Base-by-base conservation (phyloP, 1,140 invertebrate genomes). In the Lerema accius region DNA sequence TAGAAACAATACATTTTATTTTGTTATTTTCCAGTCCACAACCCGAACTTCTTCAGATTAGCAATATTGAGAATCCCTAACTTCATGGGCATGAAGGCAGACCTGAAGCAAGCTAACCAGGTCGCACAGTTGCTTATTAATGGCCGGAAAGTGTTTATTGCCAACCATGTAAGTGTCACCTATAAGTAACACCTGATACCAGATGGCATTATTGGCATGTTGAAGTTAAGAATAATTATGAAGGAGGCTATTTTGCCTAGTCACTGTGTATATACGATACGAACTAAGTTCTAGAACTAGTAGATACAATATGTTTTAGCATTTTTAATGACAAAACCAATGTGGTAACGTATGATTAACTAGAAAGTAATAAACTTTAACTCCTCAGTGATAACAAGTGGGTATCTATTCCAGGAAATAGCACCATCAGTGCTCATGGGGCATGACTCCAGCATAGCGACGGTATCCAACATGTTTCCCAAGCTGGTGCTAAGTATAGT, bases 11-110 rank as follows among this genome's bases (percentile, higher is more conserved):
- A 39, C 14, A 19, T 42, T 42, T 4, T n/a, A n/a, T 5, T 16
- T 4, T 45, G 5, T 16, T 26, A 4, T 65, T 66, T 84, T 90
- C 11, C 73, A 97, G 96, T 96, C 60, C 91, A 94, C 63, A 94
- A 96, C 92, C 91, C 91, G 40, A 82, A 93, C 62, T 94, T 96
- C 60, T 89, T 96, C 32, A 86, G 89, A 17, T 73, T 89, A 39
- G 92, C 94, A 10, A 88, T 88, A n/a, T 76, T 89, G 0, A 78
- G 89, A 56, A 92, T 97, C 39, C 93, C 95, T 0, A 94, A 93
- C 3, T 94, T 97, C 68, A 92, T 88, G 43, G 96, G 95, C 0
- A 92, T 96, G 9, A 96, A 95, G 80, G 90, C 85, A 15, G 92
- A 94, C 78, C 82, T 95, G n/a, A 91, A 92, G 43, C 92, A 94